These are phyloP conservation scores for Himalopsyche phryganea DNA, from an alignment of 1,140 invertebrate genomes.

Conservation along the genomic window DNA sequence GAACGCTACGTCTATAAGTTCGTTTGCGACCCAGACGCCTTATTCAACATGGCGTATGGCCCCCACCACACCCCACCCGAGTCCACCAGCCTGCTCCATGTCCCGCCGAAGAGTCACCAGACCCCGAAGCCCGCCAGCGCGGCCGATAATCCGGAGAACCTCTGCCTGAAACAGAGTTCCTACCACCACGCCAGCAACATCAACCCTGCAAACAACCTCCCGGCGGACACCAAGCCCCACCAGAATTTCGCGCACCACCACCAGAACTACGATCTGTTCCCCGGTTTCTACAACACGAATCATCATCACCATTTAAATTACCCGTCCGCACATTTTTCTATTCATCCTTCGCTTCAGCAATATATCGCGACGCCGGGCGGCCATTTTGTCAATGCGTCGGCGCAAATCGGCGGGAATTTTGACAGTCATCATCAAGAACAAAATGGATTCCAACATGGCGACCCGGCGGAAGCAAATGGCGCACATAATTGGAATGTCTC, in stretches of 20 bases:
- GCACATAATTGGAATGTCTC: constrained; percentile 24
- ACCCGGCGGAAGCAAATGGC: neutral
- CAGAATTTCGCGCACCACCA: constrained; percentile 10
- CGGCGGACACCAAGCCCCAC: neutral
- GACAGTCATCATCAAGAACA: neutral
- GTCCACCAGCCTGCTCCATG: neutral
- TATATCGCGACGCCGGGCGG: constrained; percentile 10
- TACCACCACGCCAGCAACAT: constrained; percentile 6
- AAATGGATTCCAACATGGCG: neutral
- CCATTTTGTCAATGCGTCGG: neutral
- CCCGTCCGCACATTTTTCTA: constrained; percentile 11
- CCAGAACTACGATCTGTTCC: constrained; percentile 28
- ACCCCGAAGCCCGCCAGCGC: constrained; percentile 3
- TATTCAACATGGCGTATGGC: constrained; percentile 77
- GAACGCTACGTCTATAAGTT: constrained; percentile 96
- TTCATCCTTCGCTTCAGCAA: constrained; percentile 19
- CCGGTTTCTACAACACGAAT: constrained; percentile 16
- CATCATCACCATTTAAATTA: constrained; percentile 8
- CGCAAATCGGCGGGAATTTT: neutral
- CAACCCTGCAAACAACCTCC: constrained; percentile 6
- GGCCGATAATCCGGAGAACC: constrained; percentile 23
- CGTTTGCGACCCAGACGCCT: constrained; percentile 88
- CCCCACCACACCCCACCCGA: constrained; percentile 14
- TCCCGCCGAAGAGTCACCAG: neutral
- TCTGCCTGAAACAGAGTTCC: constrained; percentile 20